Percentiles rank a stretch among this genome's conserved stretches.
These are phyloP conservation scores for Cichlasoma orientale DNA, from an alignment of 2,797 vertebrate species.

Conservation along the genomic window DNA sequence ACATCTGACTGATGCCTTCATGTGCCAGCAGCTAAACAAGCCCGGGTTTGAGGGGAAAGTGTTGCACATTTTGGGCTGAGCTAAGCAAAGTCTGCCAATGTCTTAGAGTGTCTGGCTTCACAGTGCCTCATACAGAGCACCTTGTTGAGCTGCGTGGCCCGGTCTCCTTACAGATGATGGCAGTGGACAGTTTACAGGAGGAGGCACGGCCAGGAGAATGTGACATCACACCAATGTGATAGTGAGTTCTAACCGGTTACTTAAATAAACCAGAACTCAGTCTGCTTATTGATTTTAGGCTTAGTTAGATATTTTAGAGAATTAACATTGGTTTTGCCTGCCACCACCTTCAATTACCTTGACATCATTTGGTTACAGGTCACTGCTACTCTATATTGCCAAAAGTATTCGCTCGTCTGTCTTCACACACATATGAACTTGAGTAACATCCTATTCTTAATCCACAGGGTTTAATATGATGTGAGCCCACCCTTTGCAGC, in stretches of 20 bases:
- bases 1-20: slow-evolving; percentile 56
- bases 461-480: too few species aligned
- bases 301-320: slow-evolving; percentile 3
- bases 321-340: slow-evolving; percentile 5
- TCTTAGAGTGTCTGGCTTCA: slow-evolving; percentile 69
- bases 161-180: slow-evolving; percentile 48
- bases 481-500: too few species aligned
- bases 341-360: background rate
- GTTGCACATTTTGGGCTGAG: slow-evolving; percentile 61
- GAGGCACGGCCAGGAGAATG: slow-evolving; percentile 23
- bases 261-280: slow-evolving; percentile 2
- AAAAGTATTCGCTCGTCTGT: too few species aligned
- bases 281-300: slow-evolving; percentile 24
- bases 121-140: slow-evolving; percentile 52
- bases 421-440: too few species aligned
- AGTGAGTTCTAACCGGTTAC: slow-evolving; percentile 25
- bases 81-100: slow-evolving; percentile 67
- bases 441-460: too few species aligned
- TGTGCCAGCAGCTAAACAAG: slow-evolving; percentile 77
- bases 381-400: background rate
- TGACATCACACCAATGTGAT: slow-evolving; percentile 38
- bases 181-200: slow-evolving; percentile 7
- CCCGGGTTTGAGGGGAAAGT: slow-evolving; percentile 66
- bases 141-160: slow-evolving; percentile 44
- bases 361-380: background rate